Conservation (phyloP, 1,140 invertebrate genomes). For the Drosophila pseudoobscura region DNA sequence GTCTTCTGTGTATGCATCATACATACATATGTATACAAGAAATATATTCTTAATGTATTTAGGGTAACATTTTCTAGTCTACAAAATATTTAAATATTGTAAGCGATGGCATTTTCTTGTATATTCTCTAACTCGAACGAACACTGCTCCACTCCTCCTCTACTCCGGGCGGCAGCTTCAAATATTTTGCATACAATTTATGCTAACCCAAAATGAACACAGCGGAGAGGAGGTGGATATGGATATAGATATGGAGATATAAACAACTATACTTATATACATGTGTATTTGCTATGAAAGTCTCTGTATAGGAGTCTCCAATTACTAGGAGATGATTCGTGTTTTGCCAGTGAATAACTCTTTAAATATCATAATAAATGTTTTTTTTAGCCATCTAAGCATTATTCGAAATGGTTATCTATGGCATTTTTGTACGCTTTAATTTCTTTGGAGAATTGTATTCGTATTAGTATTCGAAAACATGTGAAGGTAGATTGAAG, state of each 20-base stretch:
- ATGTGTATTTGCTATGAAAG: constrained; percentile 29
- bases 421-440: background rate
- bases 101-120: constrained; percentile 47
- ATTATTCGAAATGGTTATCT: constrained; percentile 7
- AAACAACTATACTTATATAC: constrained; percentile 19
- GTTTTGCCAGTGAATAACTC: constrained; percentile 25
- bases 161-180: background rate
- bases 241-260: background rate
- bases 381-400: constrained; percentile 49
- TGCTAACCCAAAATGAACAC: background rate
- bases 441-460: no score
- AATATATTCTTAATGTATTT: constrained; percentile 57
- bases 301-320: background rate
- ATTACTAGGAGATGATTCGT: background rate
- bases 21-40: constrained; percentile 43
- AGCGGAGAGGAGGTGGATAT: background rate
- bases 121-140: constrained; percentile 19
- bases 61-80: constrained; percentile 56
- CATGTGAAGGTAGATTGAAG: background rate
- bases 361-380: constrained; percentile 53
- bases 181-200: constrained; percentile 3
- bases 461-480: no score
- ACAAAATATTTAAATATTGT: constrained; percentile 45
- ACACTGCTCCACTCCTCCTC: background rate
- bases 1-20: constrained; percentile 42